Percentiles rank a stretch among this genome's conserved stretches.
Evolutionary conservation across 2,113 vertebrate genomes (phyloP).

Genomic region (Mionectes macconnelli): DNA sequence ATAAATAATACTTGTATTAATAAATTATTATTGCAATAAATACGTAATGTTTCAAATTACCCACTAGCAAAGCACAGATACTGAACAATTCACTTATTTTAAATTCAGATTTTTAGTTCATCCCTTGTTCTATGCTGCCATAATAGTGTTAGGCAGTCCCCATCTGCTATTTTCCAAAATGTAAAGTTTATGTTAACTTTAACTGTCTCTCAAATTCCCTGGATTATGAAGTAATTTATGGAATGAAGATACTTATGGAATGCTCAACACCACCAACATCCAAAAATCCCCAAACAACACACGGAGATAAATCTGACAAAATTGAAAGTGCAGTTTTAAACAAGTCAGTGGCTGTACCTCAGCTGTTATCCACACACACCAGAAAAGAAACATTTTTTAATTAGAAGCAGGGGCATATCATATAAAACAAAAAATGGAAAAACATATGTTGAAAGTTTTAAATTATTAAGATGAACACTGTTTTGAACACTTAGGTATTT

Average conservation of each 20-base stretch:
- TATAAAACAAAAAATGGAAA: neutral
- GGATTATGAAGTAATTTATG: neutral
- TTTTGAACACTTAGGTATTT: neutral
- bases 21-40: conserved; percentile 44
- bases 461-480: neutral
- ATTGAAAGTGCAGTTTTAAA: neutral
- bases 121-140: neutral
- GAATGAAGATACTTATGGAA: neutral
- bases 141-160: neutral
- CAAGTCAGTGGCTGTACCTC: neutral
- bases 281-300: neutral
- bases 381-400: neutral
- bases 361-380: neutral
- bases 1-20: conserved; percentile 47
- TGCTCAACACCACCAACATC: neutral
- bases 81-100: neutral
- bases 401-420: neutral
- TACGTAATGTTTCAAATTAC: conserved; percentile 27
- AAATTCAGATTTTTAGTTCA: neutral
- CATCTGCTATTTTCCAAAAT: neutral
- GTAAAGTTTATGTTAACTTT: neutral
- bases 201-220: neutral
- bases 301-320: neutral
- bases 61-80: neutral
- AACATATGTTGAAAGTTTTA: neutral